Evolutionary conservation across 2,797 vertebrate genomes (phyloP).

Genomic region (Gymnothorax javanicus): DNA sequence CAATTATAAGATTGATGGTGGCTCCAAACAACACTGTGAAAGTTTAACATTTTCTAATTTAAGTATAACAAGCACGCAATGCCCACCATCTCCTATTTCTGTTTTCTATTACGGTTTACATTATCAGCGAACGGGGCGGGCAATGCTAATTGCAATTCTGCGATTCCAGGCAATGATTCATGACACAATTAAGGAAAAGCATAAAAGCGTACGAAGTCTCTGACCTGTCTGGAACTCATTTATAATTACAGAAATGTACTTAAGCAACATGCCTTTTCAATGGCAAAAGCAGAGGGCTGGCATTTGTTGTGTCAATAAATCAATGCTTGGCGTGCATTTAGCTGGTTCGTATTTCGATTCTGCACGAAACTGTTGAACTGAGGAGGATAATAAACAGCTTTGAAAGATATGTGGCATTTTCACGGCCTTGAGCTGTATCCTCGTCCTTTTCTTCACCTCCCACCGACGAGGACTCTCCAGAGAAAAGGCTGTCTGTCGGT

Average conservation of each 20-base stretch:
- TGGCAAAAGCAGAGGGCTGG: neutral
- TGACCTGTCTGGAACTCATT: neutral
- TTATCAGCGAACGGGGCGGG: neutral
- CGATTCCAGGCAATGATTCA: neutral
- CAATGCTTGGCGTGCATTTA: neutral
- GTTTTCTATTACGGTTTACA: neutral
- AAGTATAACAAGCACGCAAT: neutral
- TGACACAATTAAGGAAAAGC: neutral
- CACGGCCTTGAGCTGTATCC: neutral
- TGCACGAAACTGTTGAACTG: neutral
- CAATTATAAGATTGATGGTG: neutral
- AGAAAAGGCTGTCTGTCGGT: neutral
- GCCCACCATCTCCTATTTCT: neutral
- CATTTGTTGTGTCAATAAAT: neutral
- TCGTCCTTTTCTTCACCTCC: neutral
- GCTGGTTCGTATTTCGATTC: neutral
- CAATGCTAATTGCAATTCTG: neutral
- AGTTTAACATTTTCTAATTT: neutral
- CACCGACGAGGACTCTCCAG: slow-evolving; percentile 3
- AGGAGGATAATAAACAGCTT: neutral
- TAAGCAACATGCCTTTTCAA: neutral
- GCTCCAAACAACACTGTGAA: neutral
- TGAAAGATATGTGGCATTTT: neutral
- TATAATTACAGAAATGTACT: neutral
- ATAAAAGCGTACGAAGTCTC: neutral